Conservation (phyloP, 2,888 invertebrate species). For the Acronicta alni region DNA sequence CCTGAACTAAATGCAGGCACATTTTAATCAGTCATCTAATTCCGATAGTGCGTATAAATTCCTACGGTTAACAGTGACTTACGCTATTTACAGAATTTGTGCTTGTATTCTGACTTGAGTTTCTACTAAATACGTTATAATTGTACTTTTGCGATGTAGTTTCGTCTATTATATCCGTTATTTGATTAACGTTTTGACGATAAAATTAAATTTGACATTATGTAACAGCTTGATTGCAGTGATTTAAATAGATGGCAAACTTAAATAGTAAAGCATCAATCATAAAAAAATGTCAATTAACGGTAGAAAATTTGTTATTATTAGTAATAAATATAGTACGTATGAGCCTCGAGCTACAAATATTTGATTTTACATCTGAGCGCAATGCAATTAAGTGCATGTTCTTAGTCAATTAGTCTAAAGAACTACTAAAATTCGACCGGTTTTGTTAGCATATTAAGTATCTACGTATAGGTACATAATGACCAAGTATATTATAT, state of each 20-base stretch:
- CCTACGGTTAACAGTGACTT: conserved; percentile 11
- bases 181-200: too few relatives aligned
- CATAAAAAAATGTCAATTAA: neutral
- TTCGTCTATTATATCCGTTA: neutral
- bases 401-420: conserved; percentile 13
- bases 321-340: neutral
- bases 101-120: too few relatives aligned
- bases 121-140: neutral
- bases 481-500: conserved; percentile 13
- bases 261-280: neutral
- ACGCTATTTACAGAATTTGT: neutral
- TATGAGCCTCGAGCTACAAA: conserved; percentile 5
- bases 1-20: conserved; percentile 39
- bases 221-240: too few relatives aligned
- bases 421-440: conserved; percentile 29
- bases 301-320: too few relatives aligned
- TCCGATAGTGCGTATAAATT: conserved; percentile 20
- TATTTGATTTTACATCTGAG: conserved; percentile 24
- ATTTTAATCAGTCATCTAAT: conserved; percentile 40
- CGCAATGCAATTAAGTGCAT: conserved; percentile 27
- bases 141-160: neutral
- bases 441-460: conserved; percentile 26
- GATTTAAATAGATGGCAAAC: neutral
- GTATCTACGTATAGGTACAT: conserved; percentile 8
- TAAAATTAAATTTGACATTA: too few relatives aligned